These are phyloP conservation scores for Sylvicola cinctus DNA, from an alignment of 2,888 invertebrate species.

Conservation along the genomic window DNA sequence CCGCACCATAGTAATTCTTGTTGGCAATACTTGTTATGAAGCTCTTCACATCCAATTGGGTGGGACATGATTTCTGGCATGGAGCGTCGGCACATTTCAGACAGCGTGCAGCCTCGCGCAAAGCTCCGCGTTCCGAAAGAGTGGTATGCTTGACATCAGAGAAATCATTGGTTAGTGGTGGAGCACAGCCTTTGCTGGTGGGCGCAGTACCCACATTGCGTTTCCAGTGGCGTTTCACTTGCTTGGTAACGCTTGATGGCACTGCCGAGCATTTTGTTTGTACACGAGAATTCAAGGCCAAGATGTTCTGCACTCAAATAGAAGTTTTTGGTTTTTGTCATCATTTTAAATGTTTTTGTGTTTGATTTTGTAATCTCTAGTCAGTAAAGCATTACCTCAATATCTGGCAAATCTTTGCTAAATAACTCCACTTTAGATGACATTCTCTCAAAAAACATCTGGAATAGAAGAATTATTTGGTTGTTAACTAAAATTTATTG, in stretches of 20 bases:
- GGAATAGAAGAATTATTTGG: too few relatives aligned
- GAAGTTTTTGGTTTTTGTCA: too few relatives aligned
- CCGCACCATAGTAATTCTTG: slow-evolving; percentile 97
- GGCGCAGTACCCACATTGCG: slow-evolving; percentile 69
- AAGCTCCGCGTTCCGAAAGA: slow-evolving; percentile 81
- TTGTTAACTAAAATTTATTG: too few relatives aligned
- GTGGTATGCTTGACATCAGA: slow-evolving; percentile 96
- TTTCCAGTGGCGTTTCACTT: slow-evolving; percentile 86
- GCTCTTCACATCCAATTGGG: slow-evolving; percentile 88
- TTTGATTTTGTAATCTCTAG: too few relatives aligned
- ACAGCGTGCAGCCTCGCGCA: slow-evolving; percentile 74
- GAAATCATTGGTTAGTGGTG: slow-evolving; percentile 66
- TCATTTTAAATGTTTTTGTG: too few relatives aligned
- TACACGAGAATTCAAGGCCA: slow-evolving; percentile 68
- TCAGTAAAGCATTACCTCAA: slow-evolving; percentile 67
- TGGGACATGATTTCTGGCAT: slow-evolving; percentile 97
- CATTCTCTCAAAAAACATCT: too few relatives aligned
- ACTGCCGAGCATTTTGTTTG: slow-evolving; percentile 53
- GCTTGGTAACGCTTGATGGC: slow-evolving; percentile 71
- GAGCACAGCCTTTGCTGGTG: too few relatives aligned
- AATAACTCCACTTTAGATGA: too few relatives aligned
- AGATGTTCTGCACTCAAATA: slow-evolving; percentile 55
- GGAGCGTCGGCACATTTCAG: slow-evolving; percentile 91
- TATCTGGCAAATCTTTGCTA: slow-evolving; percentile 62
- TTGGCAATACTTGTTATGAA: slow-evolving; percentile 94